Evolutionary conservation across 2,888 invertebrate species (phyloP).

Genomic region (Sialis fuliginosa): DNA sequence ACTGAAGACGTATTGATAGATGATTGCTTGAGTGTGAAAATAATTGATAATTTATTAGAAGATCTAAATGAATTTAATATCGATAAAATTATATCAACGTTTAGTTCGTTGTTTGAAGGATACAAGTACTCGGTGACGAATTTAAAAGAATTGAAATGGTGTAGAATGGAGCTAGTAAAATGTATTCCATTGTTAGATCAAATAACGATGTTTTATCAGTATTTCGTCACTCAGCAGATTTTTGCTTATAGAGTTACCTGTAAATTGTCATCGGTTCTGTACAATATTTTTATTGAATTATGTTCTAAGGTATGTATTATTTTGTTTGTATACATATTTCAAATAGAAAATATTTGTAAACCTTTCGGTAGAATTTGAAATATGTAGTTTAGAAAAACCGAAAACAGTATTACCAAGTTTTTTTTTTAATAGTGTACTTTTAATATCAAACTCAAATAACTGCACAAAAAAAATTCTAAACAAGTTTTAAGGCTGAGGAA

Average conservation of each 20-base stretch:
- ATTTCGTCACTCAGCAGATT: constrained; percentile 60
- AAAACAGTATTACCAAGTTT: too few species aligned
- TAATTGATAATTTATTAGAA: constrained; percentile 40
- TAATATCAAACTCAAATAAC: too few species aligned
- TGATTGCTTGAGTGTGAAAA: constrained; percentile 46
- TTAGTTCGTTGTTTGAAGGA: constrained; percentile 8
- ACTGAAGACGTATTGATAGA: constrained; percentile 32
- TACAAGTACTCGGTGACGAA: not conserved
- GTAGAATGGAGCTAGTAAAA: constrained; percentile 4
- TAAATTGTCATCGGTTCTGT: constrained; percentile 66
- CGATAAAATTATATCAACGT: constrained; percentile 19
- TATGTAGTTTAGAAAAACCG: too few species aligned
- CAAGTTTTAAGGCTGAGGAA: too few species aligned
- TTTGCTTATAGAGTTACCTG: constrained; percentile 60
- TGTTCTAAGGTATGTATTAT: constrained; percentile 38
- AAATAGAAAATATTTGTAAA: too few species aligned
- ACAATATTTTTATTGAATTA: constrained; percentile 73
- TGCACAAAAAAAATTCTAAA: too few species aligned
- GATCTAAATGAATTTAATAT: constrained; percentile 44
- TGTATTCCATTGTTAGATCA: constrained; percentile 60
- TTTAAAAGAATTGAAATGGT: not conserved
- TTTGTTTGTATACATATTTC: too few species aligned
- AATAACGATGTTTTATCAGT: constrained; percentile 55
- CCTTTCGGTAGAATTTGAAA: too few species aligned
- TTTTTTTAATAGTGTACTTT: too few species aligned